Percentiles rank a stretch among this genome's conserved stretches.
Conservation (phyloP, 2,797 vertebrate genomes). For the Thaleichthys pacificus region DNA sequence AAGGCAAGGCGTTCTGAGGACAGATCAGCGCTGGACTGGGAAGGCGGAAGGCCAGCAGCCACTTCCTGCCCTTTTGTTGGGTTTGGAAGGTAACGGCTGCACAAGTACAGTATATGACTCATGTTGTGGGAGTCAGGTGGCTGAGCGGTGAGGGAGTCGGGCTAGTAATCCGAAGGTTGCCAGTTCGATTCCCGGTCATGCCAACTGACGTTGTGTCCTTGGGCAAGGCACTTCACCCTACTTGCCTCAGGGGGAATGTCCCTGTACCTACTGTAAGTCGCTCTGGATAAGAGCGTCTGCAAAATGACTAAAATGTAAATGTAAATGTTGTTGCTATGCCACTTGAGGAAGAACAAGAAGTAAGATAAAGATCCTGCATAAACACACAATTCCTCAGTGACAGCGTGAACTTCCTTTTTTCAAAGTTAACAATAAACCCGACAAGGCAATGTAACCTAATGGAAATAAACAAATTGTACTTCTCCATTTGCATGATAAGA, state of each 20-base stretch:
- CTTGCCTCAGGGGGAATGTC: no score
- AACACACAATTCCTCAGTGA: slow-evolving; percentile 12
- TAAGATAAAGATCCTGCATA: slow-evolving; percentile 12
- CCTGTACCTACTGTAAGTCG: no score
- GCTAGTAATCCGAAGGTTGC: no score
- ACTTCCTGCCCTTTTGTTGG: not conserved
- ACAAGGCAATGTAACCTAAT: not conserved
- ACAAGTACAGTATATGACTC: not conserved
- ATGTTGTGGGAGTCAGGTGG: no score
- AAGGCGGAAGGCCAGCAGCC: not conserved
- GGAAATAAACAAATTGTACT: not conserved
- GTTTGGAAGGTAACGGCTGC: not conserved
- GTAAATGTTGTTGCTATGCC: not conserved
- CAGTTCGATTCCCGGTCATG: no score
- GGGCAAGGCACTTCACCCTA: no score
- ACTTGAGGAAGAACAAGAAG: not conserved
- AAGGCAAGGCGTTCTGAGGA: not conserved
- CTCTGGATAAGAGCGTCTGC: no score
- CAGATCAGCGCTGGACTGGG: not conserved
- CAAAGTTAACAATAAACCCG: no score
- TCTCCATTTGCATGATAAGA: not conserved
- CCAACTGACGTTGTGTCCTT: no score
- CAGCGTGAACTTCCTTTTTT: slow-evolving; percentile 18
- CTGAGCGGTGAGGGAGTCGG: no score
- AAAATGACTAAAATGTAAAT: no score